Evolutionary conservation across 2,888 invertebrate genomes (phyloP).

Genomic region (Ditylenchus weischeri): DNA sequence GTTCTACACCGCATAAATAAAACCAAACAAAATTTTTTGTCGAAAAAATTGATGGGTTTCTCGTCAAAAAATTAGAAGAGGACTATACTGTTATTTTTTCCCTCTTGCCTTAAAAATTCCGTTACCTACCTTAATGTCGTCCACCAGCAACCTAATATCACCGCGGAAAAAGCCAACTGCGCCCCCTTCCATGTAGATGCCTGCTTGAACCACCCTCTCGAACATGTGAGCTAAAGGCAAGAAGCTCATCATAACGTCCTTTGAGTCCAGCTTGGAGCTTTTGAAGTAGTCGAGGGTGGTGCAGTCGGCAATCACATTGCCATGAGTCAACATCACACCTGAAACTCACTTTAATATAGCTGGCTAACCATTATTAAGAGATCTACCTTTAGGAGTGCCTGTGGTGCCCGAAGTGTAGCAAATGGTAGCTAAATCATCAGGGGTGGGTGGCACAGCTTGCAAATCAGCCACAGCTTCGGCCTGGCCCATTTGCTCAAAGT

Average conservation of each 20-base stretch:
- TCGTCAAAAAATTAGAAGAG: too few relatives aligned
- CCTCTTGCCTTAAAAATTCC: too few relatives aligned
- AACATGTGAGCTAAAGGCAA: conserved; percentile 92
- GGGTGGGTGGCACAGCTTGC: conserved; percentile 70
- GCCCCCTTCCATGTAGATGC: conserved; percentile 51
- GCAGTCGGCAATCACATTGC: conserved; percentile 66
- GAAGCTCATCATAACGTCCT: conserved; percentile 72
- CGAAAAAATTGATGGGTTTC: too few relatives aligned
- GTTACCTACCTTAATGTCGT: conserved; percentile 70
- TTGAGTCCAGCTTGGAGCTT: conserved; percentile 37
- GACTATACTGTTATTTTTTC: too few relatives aligned
- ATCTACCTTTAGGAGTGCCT: conserved; percentile 70
- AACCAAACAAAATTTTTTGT: too few relatives aligned
- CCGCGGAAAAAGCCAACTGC: conserved; percentile 66
- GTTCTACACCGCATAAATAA: too few relatives aligned
- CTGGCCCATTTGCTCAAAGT: conserved; percentile 44
- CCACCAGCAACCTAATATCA: conserved; percentile 76
- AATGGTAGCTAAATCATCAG: conserved; percentile 83
- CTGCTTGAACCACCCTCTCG: conserved; percentile 68
- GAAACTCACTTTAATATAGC: neutral
- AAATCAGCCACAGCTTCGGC: conserved; percentile 8
- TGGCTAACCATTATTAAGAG: neutral
- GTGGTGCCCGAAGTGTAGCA: conserved; percentile 87
- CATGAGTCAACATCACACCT: conserved; percentile 72
- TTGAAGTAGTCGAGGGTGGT: conserved; percentile 54